These are phyloP conservation scores for Onychomys leucogaster DNA, from an alignment of 2,797 vertebrate genomes.

Conservation along the genomic window DNA sequence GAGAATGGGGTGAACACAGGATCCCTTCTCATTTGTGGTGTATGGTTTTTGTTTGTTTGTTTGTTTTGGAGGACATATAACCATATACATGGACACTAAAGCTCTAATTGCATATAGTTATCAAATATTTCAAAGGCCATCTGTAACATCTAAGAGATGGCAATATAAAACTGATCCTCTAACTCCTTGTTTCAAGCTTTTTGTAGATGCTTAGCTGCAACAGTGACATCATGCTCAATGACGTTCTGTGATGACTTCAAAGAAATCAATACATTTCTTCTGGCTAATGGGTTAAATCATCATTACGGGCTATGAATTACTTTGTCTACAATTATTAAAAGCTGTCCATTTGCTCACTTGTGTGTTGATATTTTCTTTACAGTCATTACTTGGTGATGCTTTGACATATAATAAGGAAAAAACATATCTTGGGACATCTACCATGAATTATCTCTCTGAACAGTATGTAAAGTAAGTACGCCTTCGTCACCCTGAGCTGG, in stretches of 20 bases:
- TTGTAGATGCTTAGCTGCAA: neutral
- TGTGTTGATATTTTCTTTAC: constrained; percentile 14
- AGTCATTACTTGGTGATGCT: constrained; percentile 32
- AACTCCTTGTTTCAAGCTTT: neutral
- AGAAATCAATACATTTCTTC: neutral
- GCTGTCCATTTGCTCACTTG: neutral
- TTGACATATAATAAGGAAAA: constrained; percentile 5
- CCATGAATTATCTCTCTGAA: neutral
- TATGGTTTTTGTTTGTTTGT: no score
- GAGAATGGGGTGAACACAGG: neutral
- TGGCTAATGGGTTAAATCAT: neutral
- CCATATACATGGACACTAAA: neutral
- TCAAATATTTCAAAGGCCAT: neutral
- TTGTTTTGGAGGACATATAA: neutral
- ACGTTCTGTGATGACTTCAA: neutral
- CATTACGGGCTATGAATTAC: neutral
- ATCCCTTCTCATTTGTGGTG: constrained; percentile 40
- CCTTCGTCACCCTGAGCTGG: neutral
- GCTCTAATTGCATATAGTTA: neutral
- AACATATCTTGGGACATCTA: neutral
- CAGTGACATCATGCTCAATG: neutral
- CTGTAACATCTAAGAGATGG: neutral
- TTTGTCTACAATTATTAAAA: neutral
- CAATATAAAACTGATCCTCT: neutral
- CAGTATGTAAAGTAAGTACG: neutral